Base-by-base conservation (phyloP, 2,113 vertebrate genomes). In the Rhinolophus ferrumequinum region DNA sequence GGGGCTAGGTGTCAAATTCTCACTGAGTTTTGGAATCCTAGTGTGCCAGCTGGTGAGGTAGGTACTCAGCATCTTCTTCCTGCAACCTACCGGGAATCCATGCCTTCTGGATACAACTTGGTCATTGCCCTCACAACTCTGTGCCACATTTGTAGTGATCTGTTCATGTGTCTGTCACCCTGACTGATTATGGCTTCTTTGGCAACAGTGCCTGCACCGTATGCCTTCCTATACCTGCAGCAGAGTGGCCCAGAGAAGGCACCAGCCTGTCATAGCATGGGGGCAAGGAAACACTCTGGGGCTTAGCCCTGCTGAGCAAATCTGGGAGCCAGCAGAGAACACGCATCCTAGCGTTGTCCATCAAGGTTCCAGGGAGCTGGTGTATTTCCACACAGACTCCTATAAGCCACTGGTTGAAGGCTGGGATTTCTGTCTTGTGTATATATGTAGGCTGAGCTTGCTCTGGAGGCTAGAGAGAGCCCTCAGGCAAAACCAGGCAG, bases 171-270 rank as follows among this genome's bases (percentile, higher is more conserved):
- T 50, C 6, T 58, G 33, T 28, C 47, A 50, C 15, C 15, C 22
- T 2, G 8, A 26, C 6, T 5, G 58, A 70, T 0, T 3, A 35
- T 35, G 38, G 7, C 11, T 79, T 86, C 83, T 92, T 58, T 8
- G 18, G 67, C 1, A n/a, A 11, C 3, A 4, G 28, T 13, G 50
- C 8, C 5, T 5, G 1, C 0, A 10, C 54, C 52, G 60, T 81
- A 21, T 5, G 9, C 13, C 80, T 70, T 70, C 28, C 8, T 30
- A 10, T 8, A 26, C 15, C 30, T 28, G 41, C 4, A 24, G 60
- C 35, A 44, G 58, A 8, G n/a, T 92, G 44, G 35, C 19, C 41
- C 13, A 5, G n/a, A 22, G 35, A 67, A 67, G 77, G 3, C 30
- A 22, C 5, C 13, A 30, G 2, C 18, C 33, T 24, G 64, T 89